Evolutionary conservation across 2,888 invertebrate species (phyloP), one percentile per base, ranked within the genome.

Genomic region (Mesorhabditis sp.): DNA sequence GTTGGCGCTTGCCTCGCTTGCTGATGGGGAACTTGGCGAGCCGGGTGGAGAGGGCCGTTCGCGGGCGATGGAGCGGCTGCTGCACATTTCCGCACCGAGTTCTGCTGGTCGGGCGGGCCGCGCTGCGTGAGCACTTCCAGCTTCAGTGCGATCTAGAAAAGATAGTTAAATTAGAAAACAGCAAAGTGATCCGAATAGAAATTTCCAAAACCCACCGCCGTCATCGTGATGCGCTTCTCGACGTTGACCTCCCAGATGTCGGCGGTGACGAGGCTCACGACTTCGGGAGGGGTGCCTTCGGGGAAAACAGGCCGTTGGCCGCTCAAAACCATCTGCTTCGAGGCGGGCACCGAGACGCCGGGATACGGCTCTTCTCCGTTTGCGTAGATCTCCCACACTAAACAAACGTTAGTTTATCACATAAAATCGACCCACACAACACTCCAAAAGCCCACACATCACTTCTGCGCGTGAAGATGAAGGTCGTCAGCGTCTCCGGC

Each of bases 361-460:
- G 7, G 7, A n/a, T 50, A 50, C 58, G 58, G 58, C n/a, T 50
- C 58, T n/a, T 50, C 58, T 10, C 10, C 58, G 58, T 50, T 50
- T 2, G 58, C 58, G n/a, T 13, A 50, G n/a, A 50, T n/a, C 58
- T 50, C 58, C 58, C 58, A 50, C 2, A 50, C 58, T 50, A 50
- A n/a, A 50, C 7, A 50, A 2, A 1, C 7, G n/a, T 50, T 50
- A 50, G 58, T n/a, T 50, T 13, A 13, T 13, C 58, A n/a, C 2
- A 50, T 50, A n/a, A 13, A 50, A 50, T 50, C n/a, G 10, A 50
- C n/a, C n/a, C n/a, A 50, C 58, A 1, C 7, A 50, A 62, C 0
- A 70, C 71, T 41, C 74, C 74, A 62, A 58, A 74, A 4, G 74
- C 70, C 61, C 70, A 74, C 45, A 73, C 72, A 62, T 74, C 74